Conservation (phyloP, 2,797 vertebrate species). For the Malurus leucopterus region DNA sequence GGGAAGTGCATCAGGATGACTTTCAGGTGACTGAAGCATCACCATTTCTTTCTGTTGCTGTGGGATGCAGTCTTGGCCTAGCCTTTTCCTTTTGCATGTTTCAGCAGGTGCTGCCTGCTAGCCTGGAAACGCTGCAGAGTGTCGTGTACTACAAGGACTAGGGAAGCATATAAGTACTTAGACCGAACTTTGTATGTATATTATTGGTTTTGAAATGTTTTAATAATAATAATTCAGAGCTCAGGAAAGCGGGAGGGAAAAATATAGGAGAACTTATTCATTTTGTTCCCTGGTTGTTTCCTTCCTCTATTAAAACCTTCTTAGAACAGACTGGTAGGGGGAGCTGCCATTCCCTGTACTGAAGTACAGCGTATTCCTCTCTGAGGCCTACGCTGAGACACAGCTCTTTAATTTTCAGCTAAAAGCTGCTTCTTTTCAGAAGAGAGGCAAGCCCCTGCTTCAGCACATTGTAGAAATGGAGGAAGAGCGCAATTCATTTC, state of each 20-base stretch:
- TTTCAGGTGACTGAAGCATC: conserved; percentile 56
- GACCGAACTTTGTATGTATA: neutral
- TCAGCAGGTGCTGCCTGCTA: conserved; percentile 43
- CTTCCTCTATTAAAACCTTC: conserved; percentile 28
- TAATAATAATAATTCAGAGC: conserved; percentile 2
- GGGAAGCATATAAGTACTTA: conserved; percentile 11
- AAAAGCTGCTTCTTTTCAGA: conserved; percentile 17
- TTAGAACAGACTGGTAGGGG: conserved; percentile 52
- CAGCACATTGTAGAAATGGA: neutral
- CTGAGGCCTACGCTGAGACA: conserved; percentile 36
- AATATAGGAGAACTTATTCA: neutral
- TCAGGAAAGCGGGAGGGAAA: neutral
- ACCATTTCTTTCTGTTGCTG: neutral
- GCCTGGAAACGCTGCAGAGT: conserved; percentile 52
- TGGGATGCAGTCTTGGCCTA: conserved; percentile 18
- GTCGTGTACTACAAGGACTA: conserved; percentile 4
- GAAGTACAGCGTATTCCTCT: conserved; percentile 35
- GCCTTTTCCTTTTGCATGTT: conserved; percentile 33
- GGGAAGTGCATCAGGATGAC: conserved; percentile 54
- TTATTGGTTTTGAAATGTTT: neutral
- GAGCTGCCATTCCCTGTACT: conserved; percentile 57
- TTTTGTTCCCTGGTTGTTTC: conserved; percentile 35
- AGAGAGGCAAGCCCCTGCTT: conserved; percentile 9
- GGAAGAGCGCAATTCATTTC: neutral
- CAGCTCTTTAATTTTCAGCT: conserved; percentile 47